Evolutionary conservation across 2,113 vertebrate genomes (phyloP).

Genomic region (Poeciliopsis turrubarensis): DNA sequence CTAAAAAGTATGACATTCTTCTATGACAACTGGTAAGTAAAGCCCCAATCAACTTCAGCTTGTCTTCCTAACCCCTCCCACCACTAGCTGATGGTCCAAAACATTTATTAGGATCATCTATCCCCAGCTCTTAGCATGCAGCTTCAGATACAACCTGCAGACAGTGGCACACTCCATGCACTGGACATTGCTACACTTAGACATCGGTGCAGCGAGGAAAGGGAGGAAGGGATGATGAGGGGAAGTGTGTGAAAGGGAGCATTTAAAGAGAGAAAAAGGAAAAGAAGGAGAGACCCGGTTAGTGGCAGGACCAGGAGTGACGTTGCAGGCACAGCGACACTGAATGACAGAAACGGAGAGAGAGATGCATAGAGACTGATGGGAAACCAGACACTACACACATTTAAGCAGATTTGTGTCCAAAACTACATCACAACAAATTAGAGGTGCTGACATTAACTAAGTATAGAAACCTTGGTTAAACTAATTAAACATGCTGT

Average conservation of each 20-base stretch:
- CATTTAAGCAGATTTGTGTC: neutral
- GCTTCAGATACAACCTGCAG: conserved; percentile 63
- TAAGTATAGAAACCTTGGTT: neutral
- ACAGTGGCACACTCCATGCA: conserved; percentile 74
- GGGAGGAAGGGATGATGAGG: conserved; percentile 15
- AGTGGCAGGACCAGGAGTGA: conserved; percentile 65
- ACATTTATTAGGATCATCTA: neutral
- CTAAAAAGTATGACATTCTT: no score
- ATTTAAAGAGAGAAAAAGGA: conserved; percentile 45
- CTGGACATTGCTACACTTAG: conserved; percentile 67
- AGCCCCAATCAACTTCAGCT: no score
- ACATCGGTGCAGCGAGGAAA: conserved; percentile 52
- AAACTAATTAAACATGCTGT: conserved; percentile 1
- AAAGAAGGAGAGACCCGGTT: conserved; percentile 65
- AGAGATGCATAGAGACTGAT: conserved; percentile 46
- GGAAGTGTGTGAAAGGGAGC: conserved; percentile 25
- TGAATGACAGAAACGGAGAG: conserved; percentile 48
- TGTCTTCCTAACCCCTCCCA: conserved; percentile 6
- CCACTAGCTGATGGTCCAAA: conserved; percentile 1
- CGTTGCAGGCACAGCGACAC: conserved; percentile 67
- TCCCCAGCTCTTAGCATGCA: conserved; percentile 51
- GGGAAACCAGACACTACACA: conserved; percentile 29
- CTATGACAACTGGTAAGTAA: no score
- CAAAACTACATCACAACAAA: neutral
- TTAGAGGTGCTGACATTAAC: neutral